phyloP scores from a whole-genome alignment of 2,888 invertebrate species.

The Ophioninae sp. region DNA sequence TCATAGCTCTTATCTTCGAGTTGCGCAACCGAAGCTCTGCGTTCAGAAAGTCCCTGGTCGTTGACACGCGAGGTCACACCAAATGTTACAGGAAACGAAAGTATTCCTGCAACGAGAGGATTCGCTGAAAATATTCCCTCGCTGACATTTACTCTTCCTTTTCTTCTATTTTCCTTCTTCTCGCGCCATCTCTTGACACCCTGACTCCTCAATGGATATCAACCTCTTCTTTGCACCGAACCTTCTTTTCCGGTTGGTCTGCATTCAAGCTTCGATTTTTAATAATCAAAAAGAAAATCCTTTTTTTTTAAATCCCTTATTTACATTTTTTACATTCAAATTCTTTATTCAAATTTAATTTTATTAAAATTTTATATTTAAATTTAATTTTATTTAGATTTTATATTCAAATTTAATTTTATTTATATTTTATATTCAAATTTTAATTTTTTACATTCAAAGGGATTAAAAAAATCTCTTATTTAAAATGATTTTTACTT shows the following conservation, averaged over 20 bases:
- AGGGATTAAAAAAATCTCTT: no score
- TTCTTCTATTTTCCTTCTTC: constrained; percentile 2
- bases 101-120: constrained; percentile 35
- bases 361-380: no score
- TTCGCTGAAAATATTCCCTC: constrained; percentile 41
- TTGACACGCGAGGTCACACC: constrained; percentile 47
- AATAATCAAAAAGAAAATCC: no score
- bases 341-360: no score
- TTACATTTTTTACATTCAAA: not conserved
- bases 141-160: constrained; percentile 39
- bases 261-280: no score
- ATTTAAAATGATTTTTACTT: no score
- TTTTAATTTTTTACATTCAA: no score
- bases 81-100: constrained; percentile 58
- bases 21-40: constrained; percentile 21
- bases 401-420: no score
- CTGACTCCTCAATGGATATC: not conserved
- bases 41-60: constrained; percentile 31
- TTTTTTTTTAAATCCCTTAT: no score
- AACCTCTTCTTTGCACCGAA: not conserved
- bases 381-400: no score
- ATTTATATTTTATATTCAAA: no score
- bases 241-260: no score
- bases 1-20: not conserved
- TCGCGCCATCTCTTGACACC: not conserved